Evolutionary conservation across 2,113 vertebrate genomes (phyloP).

Genomic region (Caloenas nicobarica): DNA sequence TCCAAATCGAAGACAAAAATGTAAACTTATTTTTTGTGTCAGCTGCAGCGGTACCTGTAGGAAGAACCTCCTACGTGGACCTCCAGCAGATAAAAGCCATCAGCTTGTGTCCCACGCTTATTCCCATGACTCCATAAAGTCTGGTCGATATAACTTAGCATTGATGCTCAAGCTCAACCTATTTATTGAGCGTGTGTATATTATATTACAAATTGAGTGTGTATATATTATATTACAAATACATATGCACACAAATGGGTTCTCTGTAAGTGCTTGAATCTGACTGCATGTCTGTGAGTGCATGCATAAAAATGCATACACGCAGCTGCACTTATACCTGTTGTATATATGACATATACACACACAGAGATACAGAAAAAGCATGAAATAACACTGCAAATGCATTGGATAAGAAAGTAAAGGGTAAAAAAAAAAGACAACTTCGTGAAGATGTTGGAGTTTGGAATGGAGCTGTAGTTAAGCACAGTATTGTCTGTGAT

Average conservation of each 20-base stretch:
- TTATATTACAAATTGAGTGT: background rate
- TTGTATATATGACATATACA: no score
- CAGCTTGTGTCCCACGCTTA: background rate
- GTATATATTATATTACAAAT: background rate
- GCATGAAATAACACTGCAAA: background rate
- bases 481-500: background rate
- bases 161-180: fast-evolving
- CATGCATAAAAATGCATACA: background rate
- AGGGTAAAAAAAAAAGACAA: background rate
- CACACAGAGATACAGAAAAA: background rate
- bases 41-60: background rate
- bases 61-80: background rate
- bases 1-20: background rate
- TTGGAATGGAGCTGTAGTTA: background rate
- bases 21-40: background rate
- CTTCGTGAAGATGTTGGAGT: background rate
- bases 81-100: background rate
- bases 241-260: background rate
- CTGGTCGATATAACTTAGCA: background rate
- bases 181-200: background rate
- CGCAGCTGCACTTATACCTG: background rate
- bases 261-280: background rate
- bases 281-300: background rate
- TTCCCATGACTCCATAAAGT: background rate
- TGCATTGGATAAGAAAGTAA: background rate